Evolutionary conservation across 1,140 invertebrate species (phyloP), one percentile per base, ranked within the genome.

Genomic region (Rhopalosiphum maidis): DNA sequence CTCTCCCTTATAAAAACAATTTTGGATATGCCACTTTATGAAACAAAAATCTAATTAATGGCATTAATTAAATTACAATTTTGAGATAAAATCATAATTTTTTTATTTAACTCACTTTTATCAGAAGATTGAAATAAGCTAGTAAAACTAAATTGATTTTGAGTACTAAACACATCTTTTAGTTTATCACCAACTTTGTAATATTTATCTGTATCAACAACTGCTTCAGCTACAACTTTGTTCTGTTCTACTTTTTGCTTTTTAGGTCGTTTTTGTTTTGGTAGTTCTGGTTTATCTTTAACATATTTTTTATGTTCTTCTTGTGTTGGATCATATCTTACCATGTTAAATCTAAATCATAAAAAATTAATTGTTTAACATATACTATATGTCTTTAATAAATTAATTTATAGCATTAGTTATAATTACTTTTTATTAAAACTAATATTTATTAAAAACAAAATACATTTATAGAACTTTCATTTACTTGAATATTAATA

Each of bases 281-380:
- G 91, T 43, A 93, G 35, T 25, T 93, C 91, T 8, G 82, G 91
- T 93, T 93, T 93, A 23, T 93, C 91, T 86, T 93, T 93, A 21
- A 86, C 15, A 93, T 93, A 93, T 43, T 54, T 93, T 55, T 93
- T 86, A 85, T 93, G 91, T 51, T 93, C 91, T 55, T 55, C 91
- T 86, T 93, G 91, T 51, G 91, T 86, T n/a, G 91, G 91, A 85
- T 93, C 91, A 85, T 93, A 93, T 86, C 91, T 51, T 21, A 93
- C 91, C 91, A 93, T 93, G 25, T 93, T 93, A 35, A 93, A 93
- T 41, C 91, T 93, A 83, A 93, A 93, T 43, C 54, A 51, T 15
- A 91, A 25, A 82, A 11, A 37, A 41, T 41, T 82, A 82, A 48
- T 91, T 82, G 11, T 91, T 91, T 43, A 60, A 43, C 0, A 89